Evolutionary conservation across 2,888 invertebrate genomes (phyloP).

Genomic region (Limnephilus lunatus): DNA sequence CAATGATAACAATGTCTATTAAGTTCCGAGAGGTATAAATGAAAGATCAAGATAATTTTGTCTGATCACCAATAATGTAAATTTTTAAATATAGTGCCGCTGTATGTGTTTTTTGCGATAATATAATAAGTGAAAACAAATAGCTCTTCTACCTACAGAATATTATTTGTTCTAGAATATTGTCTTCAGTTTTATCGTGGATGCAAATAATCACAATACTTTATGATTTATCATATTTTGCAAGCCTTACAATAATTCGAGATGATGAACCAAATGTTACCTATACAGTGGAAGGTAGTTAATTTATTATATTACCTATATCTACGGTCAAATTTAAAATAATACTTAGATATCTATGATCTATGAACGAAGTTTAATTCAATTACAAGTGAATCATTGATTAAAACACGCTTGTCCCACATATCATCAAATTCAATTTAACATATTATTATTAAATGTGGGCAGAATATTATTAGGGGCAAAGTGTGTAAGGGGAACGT

Average conservation of each 20-base stretch:
- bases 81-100: not conserved
- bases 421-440: not conserved
- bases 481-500: not conserved
- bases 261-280: no score
- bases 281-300: not conserved
- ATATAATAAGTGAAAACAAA: not conserved
- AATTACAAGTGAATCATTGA: not conserved
- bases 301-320: not conserved
- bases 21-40: not conserved
- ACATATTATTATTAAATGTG: not conserved
- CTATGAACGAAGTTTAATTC: no score
- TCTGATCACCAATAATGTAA: not conserved
- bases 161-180: not conserved
- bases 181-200: not conserved
- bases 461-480: not conserved
- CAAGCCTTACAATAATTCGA: not conserved
- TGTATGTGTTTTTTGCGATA: not conserved
- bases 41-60: not conserved
- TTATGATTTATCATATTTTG: not conserved
- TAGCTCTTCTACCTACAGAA: not conserved
- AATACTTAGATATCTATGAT: not conserved
- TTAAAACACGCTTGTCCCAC: not conserved
- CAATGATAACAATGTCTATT: not conserved
- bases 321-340: not conserved
- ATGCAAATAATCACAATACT: not conserved